Evolutionary conservation across 2,888 invertebrate genomes (phyloP), one percentile per base, ranked within the genome.

Genomic region (Drosophila demipolita): DNA sequence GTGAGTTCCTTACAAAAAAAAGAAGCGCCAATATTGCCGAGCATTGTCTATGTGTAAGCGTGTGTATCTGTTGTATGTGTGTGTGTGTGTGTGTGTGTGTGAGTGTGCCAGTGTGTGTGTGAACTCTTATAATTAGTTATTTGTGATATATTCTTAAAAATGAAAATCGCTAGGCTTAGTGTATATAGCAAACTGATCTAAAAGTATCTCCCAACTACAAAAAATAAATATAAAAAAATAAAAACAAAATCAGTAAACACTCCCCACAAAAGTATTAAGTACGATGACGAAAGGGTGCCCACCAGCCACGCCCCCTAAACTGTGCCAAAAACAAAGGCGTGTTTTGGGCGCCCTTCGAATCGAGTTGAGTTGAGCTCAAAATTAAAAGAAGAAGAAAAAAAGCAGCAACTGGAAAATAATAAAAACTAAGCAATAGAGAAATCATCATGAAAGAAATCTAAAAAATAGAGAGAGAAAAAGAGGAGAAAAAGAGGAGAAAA

Each of bases 1-100:
- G 89, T 83, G 89, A 91, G 91, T 91, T 91, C 91, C 91, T 91
- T 91, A 89, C 79, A 78, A 57, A 69, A 59, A 69, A 59, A 67
- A 78, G 58, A 70, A 66, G 68, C 74, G 72, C 60, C 67, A 73
- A 62, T 64, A 53, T 54, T 68, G 70, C 78, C 63, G 66, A 49
- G 70, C 66, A 67, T 59, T 67, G 63, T 49, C 42, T 45, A 4
- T 45, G 15, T 45, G 45, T 45, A 8, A 29, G 64, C 26, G 38
- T 50, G 33, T 33, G 49, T 23, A 15, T 15, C 23, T 64, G 60
- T 36, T n/a, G n/a, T n/a, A n/a, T n/a, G n/a, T n/a, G n/a, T 54
- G 20, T 52, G 35, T 36, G 57, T 63, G 62, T 54, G 40, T 52
- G 49, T 52, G 61, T 66, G 26, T 26, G 15, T 12, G 38, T 49